Conservation (phyloP, 2,888 invertebrate species). For the Dendrolimus pini region DNA sequence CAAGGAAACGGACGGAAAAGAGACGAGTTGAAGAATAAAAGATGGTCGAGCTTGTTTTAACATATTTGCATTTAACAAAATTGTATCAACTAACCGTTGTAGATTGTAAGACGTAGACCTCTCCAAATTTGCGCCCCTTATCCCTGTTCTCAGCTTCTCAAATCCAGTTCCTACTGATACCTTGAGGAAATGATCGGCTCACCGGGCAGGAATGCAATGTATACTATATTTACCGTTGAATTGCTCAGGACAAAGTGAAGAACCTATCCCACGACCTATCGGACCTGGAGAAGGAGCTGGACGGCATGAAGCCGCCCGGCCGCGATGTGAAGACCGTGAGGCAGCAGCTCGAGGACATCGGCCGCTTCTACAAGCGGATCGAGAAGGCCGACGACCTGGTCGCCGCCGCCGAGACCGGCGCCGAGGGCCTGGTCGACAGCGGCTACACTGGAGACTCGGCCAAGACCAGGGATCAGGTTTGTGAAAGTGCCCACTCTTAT, state of each 20-base stretch:
- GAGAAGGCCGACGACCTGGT: slow-evolving; percentile 81
- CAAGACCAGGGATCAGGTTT: slow-evolving; percentile 86
- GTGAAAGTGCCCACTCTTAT: too few species aligned
- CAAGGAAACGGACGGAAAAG: too few species aligned
- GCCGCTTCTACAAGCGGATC: slow-evolving; percentile 80
- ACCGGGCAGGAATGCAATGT: not conserved
- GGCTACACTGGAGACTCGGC: slow-evolving; percentile 91
- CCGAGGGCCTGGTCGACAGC: slow-evolving; percentile 87
- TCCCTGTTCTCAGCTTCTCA: not conserved
- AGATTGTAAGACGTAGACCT: not conserved
- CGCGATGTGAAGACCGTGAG: slow-evolving; percentile 91
- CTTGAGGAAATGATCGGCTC: not conserved
- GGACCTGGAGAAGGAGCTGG: slow-evolving; percentile 88
- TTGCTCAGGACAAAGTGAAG: slow-evolving; percentile 84
- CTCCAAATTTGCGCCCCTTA: not conserved
- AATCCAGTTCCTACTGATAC: not conserved
- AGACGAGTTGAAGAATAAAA: too few species aligned
- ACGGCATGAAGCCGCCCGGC: slow-evolving; percentile 89
- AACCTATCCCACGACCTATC: slow-evolving; percentile 84
- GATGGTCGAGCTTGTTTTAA: too few species aligned
- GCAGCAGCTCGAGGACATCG: slow-evolving; percentile 88
- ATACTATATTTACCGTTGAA: not conserved
- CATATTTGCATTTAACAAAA: too few species aligned
- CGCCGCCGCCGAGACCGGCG: slow-evolving; percentile 81
- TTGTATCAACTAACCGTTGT: not conserved